phyloP scores from a whole-genome alignment of 1,140 invertebrate species.

The Papilio polyxenes region DNA sequence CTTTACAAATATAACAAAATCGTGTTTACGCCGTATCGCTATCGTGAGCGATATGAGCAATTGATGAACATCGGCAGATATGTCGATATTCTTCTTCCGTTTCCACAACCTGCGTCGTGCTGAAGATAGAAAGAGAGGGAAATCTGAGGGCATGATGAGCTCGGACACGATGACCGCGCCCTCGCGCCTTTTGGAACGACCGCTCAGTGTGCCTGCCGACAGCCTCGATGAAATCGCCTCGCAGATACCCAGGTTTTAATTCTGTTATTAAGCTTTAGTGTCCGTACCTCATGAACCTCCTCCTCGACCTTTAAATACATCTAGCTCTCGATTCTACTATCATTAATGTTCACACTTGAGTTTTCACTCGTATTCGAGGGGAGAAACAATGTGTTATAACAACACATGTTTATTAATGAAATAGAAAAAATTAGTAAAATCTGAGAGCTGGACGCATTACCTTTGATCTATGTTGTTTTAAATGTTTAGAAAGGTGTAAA shows the following conservation, averaged over 20 bases:
- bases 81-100: conserved; percentile 97
- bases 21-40: background rate
- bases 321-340: background rate
- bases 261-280: conserved; percentile 3
- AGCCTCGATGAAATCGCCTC: conserved; percentile 94
- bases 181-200: conserved; percentile 90
- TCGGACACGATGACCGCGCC: conserved; percentile 83
- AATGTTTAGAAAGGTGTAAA: background rate
- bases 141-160: conserved; percentile 79
- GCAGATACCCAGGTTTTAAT: conserved; percentile 91
- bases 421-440: background rate
- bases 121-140: conserved; percentile 85
- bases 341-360: background rate
- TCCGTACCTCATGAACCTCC: background rate
- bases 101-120: conserved; percentile 93
- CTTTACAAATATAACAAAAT: background rate
- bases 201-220: conserved; percentile 91
- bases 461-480: background rate
- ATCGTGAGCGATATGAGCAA: background rate
- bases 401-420: too few relatives aligned
- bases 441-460: background rate
- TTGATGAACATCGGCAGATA: conserved; percentile 43
- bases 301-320: background rate
- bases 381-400: background rate
- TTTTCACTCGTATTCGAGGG: background rate